phyloP scores from a whole-genome alignment of 2,113 vertebrate genomes.

The Epinephelus lanceolatus region DNA sequence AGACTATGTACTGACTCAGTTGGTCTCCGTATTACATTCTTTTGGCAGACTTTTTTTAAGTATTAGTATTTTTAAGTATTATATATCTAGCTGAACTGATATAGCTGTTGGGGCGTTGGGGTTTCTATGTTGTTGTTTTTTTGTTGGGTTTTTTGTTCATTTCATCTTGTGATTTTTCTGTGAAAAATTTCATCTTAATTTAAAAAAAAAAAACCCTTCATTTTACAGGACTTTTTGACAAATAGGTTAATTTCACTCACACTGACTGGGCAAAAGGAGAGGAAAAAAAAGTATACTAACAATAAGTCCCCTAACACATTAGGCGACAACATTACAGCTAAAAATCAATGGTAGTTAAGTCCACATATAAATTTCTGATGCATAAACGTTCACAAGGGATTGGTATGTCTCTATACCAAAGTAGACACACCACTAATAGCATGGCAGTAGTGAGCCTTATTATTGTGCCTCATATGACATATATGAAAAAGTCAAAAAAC shows the following conservation, averaged over 20 bases:
- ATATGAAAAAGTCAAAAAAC: no score
- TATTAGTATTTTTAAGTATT: no score
- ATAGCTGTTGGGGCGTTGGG: not conserved
- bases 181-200: not conserved
- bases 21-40: not conserved
- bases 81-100: no score
- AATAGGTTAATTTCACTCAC: not conserved
- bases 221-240: not conserved
- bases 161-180: no score
- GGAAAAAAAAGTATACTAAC: not conserved
- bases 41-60: not conserved
- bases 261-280: not conserved
- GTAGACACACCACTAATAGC: not conserved
- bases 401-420: no score
- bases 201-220: not conserved
- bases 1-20: not conserved
- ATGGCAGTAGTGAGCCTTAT: not conserved
- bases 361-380: not conserved
- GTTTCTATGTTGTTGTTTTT: not conserved
- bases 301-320: not conserved
- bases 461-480: not conserved
- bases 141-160: not conserved
- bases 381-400: not conserved
- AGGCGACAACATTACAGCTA: no score
- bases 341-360: not conserved